These are phyloP conservation scores for Eptesicus fuscus DNA, from an alignment of 2,113 vertebrate species.

Conservation along the genomic window DNA sequence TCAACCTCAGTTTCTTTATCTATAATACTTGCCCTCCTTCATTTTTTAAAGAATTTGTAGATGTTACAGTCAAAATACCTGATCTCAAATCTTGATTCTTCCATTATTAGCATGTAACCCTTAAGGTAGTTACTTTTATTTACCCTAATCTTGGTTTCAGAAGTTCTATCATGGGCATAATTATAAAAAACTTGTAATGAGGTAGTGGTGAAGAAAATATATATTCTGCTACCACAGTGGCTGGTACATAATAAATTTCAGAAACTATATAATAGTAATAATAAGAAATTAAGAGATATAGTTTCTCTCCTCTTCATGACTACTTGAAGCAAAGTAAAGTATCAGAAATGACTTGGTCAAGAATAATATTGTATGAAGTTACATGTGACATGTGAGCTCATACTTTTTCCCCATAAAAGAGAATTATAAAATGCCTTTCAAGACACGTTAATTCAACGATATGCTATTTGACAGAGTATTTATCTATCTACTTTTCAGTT, in stretches of 20 bases:
- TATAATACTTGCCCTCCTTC: too few species aligned
- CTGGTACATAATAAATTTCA: background rate
- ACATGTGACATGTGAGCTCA: background rate
- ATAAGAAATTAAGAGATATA: background rate
- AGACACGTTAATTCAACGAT: background rate
- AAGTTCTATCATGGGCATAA: background rate
- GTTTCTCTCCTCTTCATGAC: background rate
- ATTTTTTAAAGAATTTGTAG: background rate
- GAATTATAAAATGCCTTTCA: background rate
- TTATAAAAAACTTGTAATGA: background rate
- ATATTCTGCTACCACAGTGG: background rate
- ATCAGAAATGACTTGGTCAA: conserved; percentile 19
- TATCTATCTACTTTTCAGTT: background rate
- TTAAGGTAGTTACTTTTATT: background rate
- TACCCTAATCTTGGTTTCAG: background rate
- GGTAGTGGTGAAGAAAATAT: background rate
- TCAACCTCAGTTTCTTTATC: background rate
- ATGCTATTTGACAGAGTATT: background rate
- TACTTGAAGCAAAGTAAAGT: background rate
- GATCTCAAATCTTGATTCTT: background rate
- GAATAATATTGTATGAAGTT: background rate
- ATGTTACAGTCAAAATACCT: background rate
- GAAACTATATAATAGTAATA: background rate
- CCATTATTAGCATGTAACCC: background rate
- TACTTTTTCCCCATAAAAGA: background rate